Base-by-base conservation (phyloP, 2,113 vertebrate genomes). In the Platichthys stellatus region DNA sequence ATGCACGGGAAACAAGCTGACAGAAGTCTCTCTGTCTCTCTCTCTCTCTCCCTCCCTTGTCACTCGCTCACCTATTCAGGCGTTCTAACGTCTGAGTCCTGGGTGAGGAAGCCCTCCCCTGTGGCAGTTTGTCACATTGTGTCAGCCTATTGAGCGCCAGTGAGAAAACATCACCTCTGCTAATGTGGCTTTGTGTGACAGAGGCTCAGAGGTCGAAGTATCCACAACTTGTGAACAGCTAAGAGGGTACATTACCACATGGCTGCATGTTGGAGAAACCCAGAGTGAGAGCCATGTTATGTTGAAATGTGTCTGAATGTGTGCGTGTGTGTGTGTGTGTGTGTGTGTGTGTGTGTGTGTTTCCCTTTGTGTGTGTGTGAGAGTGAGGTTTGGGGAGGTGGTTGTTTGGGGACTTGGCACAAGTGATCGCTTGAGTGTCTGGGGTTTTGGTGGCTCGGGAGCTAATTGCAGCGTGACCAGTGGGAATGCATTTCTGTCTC, bases 391-490 rank as follows among this genome's bases (percentile, higher is more conserved):
- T 65, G 57, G 47, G 6, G 67, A 69, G 38, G 66, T 20, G 70
- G 11, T 61, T 81, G 77, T 89, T 81, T 78, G 63, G 74, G 73
- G 82, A 86, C 66, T 83, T 86, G 74, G 76, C 73, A 84, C 72
- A 61, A 69, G 72, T 45, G 59, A 87, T 74, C 4, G 18, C 63
- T 58, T 49, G 68, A 76, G 75, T 68, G 58, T 80, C 31, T 72
- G 63, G 56, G 76, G 81, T 81, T 80, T 61, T 66, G 51, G 78
- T 64, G 81, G 86, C 84, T 58, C 40, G 28, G 78, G 85, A 72
- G 86, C 78, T 92, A 90, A 91, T 92, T 92, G 82, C 81, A 80
- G 87, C 69, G 51, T 82, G 78, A 82, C 78, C 70, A 40, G 57
- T 69, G 87, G 80, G 89, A 89, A 89, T 69, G 64, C 65, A 69